These are phyloP conservation scores for Muschampia plurimacula DNA, from an alignment of 2,888 invertebrate species.

Conservation along the genomic window DNA sequence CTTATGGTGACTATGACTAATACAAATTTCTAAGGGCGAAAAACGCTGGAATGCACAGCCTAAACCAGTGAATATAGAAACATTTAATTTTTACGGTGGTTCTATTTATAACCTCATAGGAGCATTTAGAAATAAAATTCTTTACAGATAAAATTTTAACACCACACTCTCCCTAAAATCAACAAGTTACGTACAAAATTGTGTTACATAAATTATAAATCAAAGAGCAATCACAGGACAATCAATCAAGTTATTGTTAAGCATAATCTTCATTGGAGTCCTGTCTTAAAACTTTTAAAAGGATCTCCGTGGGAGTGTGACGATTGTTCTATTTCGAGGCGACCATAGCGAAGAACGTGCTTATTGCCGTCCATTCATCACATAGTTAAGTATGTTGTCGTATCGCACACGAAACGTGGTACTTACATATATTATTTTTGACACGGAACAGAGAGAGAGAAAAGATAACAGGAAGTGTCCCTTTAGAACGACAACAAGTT, in stretches of 20 bases:
- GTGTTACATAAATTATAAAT: constrained; percentile 1
- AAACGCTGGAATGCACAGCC: no score
- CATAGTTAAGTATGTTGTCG: neutral
- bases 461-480: no score
- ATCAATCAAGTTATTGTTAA: constrained; percentile 8
- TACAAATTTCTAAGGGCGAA: no score
- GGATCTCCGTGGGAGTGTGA: constrained; percentile 64
- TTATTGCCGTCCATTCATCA: constrained; percentile 50
- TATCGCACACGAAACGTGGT: neutral
- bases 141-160: no score
- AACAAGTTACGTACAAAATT: neutral
- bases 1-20: no score
- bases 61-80: no score
- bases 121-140: no score
- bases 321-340: constrained; percentile 66
- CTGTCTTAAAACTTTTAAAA: constrained; percentile 38
- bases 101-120: no score
- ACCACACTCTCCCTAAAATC: neutral
- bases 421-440: constrained; percentile 19
- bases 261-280: constrained; percentile 19
- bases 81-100: no score
- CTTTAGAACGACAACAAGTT: no score
- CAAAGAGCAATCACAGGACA: neutral
- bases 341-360: constrained; percentile 77
- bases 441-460: no score